These are phyloP conservation scores for Melolontha melolontha DNA, from an alignment of 2,888 invertebrate species.

Conservation along the genomic window DNA sequence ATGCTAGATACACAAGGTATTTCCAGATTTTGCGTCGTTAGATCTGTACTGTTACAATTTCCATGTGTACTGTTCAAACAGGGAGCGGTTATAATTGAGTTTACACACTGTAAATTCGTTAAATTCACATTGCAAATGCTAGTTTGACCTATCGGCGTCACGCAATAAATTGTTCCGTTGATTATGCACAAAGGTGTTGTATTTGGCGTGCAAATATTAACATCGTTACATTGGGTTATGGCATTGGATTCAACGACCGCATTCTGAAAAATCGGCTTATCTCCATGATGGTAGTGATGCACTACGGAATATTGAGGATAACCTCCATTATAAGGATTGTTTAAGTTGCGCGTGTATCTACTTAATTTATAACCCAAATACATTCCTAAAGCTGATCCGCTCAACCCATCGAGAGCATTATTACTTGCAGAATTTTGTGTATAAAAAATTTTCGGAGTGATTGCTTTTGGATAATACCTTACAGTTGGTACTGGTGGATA, in stretches of 20 bases:
- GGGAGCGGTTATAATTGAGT: slow-evolving; percentile 54
- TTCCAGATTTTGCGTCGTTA: slow-evolving; percentile 50
- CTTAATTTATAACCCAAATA: slow-evolving; percentile 42
- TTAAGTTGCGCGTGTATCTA: slow-evolving; percentile 22
- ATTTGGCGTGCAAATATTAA: slow-evolving; percentile 59
- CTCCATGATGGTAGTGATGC: slow-evolving; percentile 62
- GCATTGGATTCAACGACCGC: slow-evolving; percentile 58
- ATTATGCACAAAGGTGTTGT: slow-evolving; percentile 61
- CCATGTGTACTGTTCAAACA: slow-evolving; percentile 58
- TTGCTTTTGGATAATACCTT: too few species aligned
- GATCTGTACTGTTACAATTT: slow-evolving; percentile 53
- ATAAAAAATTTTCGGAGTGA: not conserved
- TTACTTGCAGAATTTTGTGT: slow-evolving; percentile 28
- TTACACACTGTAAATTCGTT: slow-evolving; percentile 55
- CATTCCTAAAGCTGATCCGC: slow-evolving; percentile 42
- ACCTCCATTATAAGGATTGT: slow-evolving; percentile 26
- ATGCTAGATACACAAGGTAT: slow-evolving; percentile 50
- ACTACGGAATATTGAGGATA: slow-evolving; percentile 58
- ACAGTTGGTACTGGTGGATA: slow-evolving; percentile 9
- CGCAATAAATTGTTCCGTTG: slow-evolving; percentile 63
- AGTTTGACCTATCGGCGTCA: slow-evolving; percentile 58
- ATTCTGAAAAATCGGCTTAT: slow-evolving; percentile 54
- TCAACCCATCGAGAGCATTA: slow-evolving; percentile 39
- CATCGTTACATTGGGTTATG: slow-evolving; percentile 60
- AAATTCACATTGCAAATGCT: slow-evolving; percentile 55